These are phyloP conservation scores for Salmo trutta DNA, from an alignment of 2,797 vertebrate genomes.

Conservation along the genomic window DNA sequence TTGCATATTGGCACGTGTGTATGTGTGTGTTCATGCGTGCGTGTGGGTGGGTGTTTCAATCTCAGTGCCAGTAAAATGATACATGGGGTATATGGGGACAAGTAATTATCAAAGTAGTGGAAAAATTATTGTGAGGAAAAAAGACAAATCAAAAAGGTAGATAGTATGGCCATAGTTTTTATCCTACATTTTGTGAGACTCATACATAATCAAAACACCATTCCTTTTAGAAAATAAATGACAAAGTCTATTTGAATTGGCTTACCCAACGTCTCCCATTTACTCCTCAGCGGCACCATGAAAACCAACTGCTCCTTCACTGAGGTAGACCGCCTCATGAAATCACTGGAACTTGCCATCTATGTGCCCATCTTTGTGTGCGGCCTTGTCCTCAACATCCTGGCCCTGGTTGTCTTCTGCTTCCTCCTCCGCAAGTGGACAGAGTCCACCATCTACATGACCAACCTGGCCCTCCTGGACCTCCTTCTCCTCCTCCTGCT, in stretches of 20 bases:
- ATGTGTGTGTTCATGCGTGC: too few species aligned
- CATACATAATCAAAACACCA: too few species aligned
- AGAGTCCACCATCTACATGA: conserved; percentile 88
- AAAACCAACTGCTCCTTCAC: conserved; percentile 63
- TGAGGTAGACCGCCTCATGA: conserved; percentile 60
- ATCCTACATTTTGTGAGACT: too few species aligned
- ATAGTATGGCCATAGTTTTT: too few species aligned
- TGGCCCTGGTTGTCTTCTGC: conserved; percentile 79
- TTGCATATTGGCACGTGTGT: neutral
- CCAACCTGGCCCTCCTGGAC: conserved; percentile 84
- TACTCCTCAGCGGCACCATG: conserved; percentile 34
- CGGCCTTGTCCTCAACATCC: conserved; percentile 77
- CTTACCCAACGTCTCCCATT: neutral
- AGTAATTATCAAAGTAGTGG: too few species aligned
- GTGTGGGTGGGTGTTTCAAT: conserved; percentile 15
- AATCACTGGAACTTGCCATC: conserved; percentile 68
- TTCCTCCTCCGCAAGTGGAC: conserved; percentile 75
- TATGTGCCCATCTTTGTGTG: conserved; percentile 83
- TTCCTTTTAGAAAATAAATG: too few species aligned
- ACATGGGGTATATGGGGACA: too few species aligned
- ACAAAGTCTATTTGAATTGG: too few species aligned
- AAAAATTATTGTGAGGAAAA: too few species aligned
- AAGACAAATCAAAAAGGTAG: too few species aligned
- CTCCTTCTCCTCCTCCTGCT: conserved; percentile 84
- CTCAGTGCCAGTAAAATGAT: too few species aligned